Evolutionary conservation across 2,797 vertebrate species (phyloP), one percentile per base, ranked within the genome.

Genomic region (Argentina silus): DNA sequence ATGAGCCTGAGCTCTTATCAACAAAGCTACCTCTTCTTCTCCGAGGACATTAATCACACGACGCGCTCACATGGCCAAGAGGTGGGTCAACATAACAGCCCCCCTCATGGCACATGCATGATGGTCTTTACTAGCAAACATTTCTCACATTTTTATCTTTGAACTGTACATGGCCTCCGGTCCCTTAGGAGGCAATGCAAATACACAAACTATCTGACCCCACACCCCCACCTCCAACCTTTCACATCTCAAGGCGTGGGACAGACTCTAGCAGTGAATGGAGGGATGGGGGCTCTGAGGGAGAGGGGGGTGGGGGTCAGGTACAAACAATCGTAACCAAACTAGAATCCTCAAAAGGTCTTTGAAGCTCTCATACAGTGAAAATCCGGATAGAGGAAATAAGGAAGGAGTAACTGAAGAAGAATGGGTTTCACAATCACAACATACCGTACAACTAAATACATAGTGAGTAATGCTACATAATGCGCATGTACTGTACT

Each of bases 71-170:
- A 47, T 59, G 55, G 55, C 48, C 48, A 59, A 64, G 47, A 70
- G 60, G 60, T 74, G 66, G 65, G 69, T 74, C 36, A 72, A 36
- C 74, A 68, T 72, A 78, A 73, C 72, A 76, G 36, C 15, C 8
- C 69, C 53, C 69, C 77, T 64, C 51, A 70, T 66, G 55, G 69
- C 78, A 78, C 69, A 79, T 78, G 44, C 50, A 71, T 74, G 44
- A 42, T 27, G 14, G 23, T 65, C 66, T 79, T 53, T 55, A 67
- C 45, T 36, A 11, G 63, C 6, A 57, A 69, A 73, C 78, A 78
- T 83, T 79, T 81, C 75, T 81, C 74, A 76, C 69, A 81, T 85
- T 81, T 83, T 83, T 80, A 76, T 72, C 78, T 81, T 83, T 85
- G 80, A 84, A 82, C 81, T 79, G 66, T 55, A 61, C 56, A 27